Evolutionary conservation across 2,888 invertebrate genomes (phyloP), one percentile per base, ranked within the genome.

Genomic region (Nycteola revayana): DNA sequence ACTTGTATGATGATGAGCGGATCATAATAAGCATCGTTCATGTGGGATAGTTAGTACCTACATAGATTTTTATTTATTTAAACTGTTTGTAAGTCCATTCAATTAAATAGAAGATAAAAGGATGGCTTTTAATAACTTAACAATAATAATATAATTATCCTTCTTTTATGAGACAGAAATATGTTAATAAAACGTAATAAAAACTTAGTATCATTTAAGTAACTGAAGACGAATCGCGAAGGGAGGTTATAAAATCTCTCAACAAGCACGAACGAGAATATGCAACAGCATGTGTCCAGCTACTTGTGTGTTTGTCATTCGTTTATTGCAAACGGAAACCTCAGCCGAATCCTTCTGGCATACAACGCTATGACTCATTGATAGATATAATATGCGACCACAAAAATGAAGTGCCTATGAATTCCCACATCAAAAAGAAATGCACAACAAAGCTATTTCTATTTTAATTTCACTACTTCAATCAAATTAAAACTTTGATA

Each of bases 281-380:
- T 69, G 69, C 62, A 57, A 35, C 49, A 49, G 49, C 58, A 61
- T 60, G 55, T 60, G 60, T 63, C 55, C 45, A 41, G 51, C 51
- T 56, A 52, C 51, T 47, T 38, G 35, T 67, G 60, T 61, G 61
- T 69, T 61, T 75, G 66, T 75, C 73, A 64, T 53, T 45, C 65
- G 72, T 76, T 83, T 82, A 83, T 82, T 84, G 77, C 81, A 56
- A 83, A 75, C 83, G 83, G 83, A 84, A 81, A 75, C 74, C 71
- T 71, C 61, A 48, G 50, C 50, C 60, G 65, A 61, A 66, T 69
- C 66, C 60, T 62, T 58, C 64, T 53, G 51, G 58, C 59, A 52
- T 57, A 43, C 62, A 51, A 60, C 53, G 62, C 76, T 70, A 73
- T 62, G 61, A 49, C 60, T 68, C 49, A 70, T 59, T 82, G 81